phyloP scores from a whole-genome alignment of 1,140 invertebrate genomes.

The Meteorus sp. region DNA sequence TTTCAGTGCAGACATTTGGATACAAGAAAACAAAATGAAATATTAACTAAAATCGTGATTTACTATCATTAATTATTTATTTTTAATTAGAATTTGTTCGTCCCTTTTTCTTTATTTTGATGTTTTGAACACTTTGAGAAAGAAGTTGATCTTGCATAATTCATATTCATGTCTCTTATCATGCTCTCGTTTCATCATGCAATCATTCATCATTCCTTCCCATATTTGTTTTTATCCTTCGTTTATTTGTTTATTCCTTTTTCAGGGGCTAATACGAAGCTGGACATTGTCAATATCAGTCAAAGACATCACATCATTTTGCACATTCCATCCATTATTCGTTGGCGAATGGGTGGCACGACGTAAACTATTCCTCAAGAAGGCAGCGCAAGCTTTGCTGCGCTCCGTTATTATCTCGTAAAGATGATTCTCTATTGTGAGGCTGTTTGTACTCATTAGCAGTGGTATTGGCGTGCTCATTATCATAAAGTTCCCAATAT shows the following conservation, averaged over 20 bases:
- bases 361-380: constrained; percentile 58
- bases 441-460: constrained; percentile 45
- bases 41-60: neutral
- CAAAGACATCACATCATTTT: no score
- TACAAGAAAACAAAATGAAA: neutral
- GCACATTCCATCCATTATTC: constrained; percentile 30
- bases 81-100: neutral
- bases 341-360: constrained; percentile 32
- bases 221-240: no score
- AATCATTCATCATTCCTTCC: no score
- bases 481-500: constrained; percentile 57
- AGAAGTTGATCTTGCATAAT: neutral
- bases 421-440: constrained; percentile 59
- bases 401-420: constrained; percentile 59
- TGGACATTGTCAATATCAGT: neutral
- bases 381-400: constrained; percentile 62
- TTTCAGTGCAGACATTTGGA: neutral
- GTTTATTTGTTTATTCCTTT: no score
- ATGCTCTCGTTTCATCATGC: no score
- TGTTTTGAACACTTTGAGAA: neutral
- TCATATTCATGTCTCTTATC: no score
- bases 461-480: constrained; percentile 52
- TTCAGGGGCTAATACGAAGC: neutral
- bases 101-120: no score
- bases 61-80: neutral